Base-by-base conservation (phyloP, 2,888 invertebrate genomes). In the Adineta ricciae region DNA sequence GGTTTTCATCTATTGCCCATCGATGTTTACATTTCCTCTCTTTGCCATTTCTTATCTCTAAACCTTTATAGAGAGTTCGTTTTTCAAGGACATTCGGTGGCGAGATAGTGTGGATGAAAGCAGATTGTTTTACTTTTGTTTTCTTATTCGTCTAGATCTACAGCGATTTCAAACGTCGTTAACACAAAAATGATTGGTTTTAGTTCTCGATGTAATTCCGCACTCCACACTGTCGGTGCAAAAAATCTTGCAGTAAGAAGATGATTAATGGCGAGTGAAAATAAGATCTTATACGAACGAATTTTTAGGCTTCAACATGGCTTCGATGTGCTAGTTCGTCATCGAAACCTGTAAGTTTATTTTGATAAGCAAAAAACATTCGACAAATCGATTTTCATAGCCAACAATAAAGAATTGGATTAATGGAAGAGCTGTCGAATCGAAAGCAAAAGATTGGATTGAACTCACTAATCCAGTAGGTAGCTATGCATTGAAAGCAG, bases 371-470 rank as follows among this genome's bases (percentile, higher is more conserved):
- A 41, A 24, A 73, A 38, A 27, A 0, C 0, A 38, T 8, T 38
- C 0, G 24, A 73, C 9, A 16, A 8, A 14, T 64, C 4, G 21
- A 73, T 73, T 83, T 56, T 83, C n/a, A 36, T 38, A 85, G 85
- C 89, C 94, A 1, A 94, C 94, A 11, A 96, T 96, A 38, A 97
- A 98, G 91, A 93, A 97, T 86, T 99, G 95, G 91, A 95, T 99
- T 88, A 94, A 98, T 92, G 97, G 97, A 85, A 93, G 97, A 91
- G 95, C 95, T 91, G 90, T 93, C 86, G 97, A 99, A 87, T 99
- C 98, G 0, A 94, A 96, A 90, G 93, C 97, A 0, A 93, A 91
- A 38, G 94, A 97, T 88, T 99, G 96, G 94, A 95, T 97, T 88
- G 97, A 98, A 88, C 93, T 99, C 19, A 94, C 95, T 87, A 95